A percentile compares a stretch with the other conserved stretches of the same genome.
Evolutionary conservation across 30 jellyfish, hydroid and myxozoan genomes (phyloP).

Genomic region (Turritopsis rubra): DNA sequence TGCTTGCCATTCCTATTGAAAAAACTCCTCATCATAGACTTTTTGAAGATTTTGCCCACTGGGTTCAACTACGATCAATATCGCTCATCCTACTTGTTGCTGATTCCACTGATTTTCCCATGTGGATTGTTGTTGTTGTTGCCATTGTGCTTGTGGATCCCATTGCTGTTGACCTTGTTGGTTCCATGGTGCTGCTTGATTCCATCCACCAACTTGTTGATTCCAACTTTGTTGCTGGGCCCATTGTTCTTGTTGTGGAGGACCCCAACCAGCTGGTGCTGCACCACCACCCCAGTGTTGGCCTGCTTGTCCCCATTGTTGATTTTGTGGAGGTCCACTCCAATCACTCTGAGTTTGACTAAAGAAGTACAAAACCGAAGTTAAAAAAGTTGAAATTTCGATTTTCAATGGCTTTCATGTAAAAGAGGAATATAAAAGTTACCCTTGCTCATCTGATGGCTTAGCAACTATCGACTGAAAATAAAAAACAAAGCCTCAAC

Average conservation of each 20-base stretch:
- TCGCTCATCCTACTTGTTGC: conserved; percentile 29
- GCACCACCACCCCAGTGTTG: conserved; percentile 31
- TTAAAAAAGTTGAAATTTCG: neutral
- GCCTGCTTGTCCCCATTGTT: conserved; percentile 28
- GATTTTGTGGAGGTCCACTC: conserved; percentile 45
- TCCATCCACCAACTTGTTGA: conserved; percentile 38
- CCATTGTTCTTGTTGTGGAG: conserved; percentile 34
- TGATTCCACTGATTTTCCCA: conserved; percentile 43
- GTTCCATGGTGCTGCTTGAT: conserved; percentile 48
- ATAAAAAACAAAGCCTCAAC: too few relatives aligned
- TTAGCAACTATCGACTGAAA: conserved; percentile 17
- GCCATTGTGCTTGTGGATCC: conserved; percentile 45
- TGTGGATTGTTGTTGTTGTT: conserved; percentile 44
- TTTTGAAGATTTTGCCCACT: too few relatives aligned
- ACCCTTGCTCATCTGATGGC: conserved; percentile 23
- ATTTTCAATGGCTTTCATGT: neutral
- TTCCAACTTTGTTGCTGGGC: conserved; percentile 60
- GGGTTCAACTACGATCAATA: too few relatives aligned
- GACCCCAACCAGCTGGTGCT: conserved; percentile 47
- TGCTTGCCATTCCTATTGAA: too few relatives aligned
- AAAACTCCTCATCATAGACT: too few relatives aligned
- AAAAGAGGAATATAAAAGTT: neutral
- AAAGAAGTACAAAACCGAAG: neutral
- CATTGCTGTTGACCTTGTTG: conserved; percentile 71
- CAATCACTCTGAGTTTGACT: conserved; percentile 25